These are phyloP conservation scores for Euborellia annulipes DNA, from an alignment of 1,140 invertebrate species.

Conservation along the genomic window DNA sequence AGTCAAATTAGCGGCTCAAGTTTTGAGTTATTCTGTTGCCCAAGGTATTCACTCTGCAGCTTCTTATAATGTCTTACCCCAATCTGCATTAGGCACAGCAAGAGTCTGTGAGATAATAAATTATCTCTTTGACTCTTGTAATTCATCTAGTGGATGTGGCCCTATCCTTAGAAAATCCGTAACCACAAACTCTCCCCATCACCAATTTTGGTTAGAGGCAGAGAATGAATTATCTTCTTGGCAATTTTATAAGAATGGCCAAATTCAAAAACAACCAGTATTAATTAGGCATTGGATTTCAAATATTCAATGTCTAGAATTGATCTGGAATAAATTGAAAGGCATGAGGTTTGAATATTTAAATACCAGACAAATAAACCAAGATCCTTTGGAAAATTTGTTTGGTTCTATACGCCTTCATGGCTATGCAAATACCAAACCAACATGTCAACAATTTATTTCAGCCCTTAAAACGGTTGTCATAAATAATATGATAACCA, in stretches of 20 bases:
- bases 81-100: background rate
- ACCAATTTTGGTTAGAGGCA: background rate
- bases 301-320: background rate
- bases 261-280: background rate
- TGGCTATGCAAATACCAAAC: background rate
- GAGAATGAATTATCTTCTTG: background rate
- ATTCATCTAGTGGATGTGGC: background rate
- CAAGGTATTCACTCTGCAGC: background rate
- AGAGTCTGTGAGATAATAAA: background rate
- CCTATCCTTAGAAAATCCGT: background rate
- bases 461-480: background rate
- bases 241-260: background rate
- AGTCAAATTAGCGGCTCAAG: background rate
- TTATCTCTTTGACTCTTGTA: background rate
- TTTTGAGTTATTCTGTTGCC: background rate
- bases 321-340: background rate
- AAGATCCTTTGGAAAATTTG: slow-evolving; percentile 1
- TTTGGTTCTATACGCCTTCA: background rate
- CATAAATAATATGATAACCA: background rate
- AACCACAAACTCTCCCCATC: background rate
- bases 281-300: background rate
- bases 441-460: background rate
- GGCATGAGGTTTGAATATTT: background rate
- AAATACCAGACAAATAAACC: background rate
- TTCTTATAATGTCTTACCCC: background rate